Percentiles rank a stretch among this genome's conserved stretches.
phyloP scores from a whole-genome alignment of 2,113 vertebrate species.

The Sylvicapra grimmia region DNA sequence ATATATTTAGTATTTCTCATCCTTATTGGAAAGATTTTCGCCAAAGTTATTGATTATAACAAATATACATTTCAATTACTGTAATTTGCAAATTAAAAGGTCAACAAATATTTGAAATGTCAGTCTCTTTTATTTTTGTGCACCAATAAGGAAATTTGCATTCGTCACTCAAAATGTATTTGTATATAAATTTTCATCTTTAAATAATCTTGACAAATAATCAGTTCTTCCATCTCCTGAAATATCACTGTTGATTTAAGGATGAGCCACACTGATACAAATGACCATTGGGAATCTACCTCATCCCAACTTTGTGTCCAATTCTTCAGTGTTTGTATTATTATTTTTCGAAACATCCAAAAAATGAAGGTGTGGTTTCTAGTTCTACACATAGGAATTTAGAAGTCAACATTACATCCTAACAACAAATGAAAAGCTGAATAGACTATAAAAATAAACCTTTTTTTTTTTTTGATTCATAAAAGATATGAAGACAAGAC shows the following conservation, averaged over 20 bases:
- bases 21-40: neutral
- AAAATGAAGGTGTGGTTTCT: neutral
- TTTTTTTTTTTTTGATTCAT: neutral
- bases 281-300: neutral
- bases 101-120: conserved; percentile 7
- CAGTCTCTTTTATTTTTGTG: neutral
- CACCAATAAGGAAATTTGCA: neutral
- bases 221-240: conserved; percentile 4
- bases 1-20: neutral
- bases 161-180: neutral
- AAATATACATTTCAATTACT: neutral
- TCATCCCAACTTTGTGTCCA: neutral
- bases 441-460: neutral
- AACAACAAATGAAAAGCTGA: neutral
- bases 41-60: neutral
- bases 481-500: neutral
- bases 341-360: neutral
- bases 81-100: neutral
- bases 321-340: neutral
- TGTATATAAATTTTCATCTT: conserved; percentile 17
- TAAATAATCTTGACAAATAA: conserved; percentile 17
- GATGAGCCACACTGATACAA: neutral
- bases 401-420: neutral
- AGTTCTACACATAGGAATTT: neutral
- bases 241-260: neutral